Percentiles rank a stretch among this genome's conserved stretches.
phyloP scores from a whole-genome alignment of 2,797 vertebrate species.

The Arnoldichthys spilopterus region DNA sequence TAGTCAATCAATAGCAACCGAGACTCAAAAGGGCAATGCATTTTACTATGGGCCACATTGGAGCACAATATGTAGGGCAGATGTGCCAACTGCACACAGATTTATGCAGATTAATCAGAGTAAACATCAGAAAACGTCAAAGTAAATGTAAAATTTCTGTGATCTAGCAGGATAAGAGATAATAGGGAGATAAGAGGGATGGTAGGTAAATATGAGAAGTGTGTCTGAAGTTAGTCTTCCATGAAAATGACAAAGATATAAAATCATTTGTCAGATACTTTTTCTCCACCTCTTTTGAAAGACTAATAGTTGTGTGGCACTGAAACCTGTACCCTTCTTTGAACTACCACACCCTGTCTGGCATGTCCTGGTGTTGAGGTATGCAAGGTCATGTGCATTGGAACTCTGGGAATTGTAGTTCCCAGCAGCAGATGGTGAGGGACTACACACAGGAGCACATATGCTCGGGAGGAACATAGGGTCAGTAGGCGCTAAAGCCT shows the following conservation, averaged over 20 bases:
- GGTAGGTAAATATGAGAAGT: neutral
- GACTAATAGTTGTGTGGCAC: slow-evolving; percentile 19
- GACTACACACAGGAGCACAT: slow-evolving; percentile 68
- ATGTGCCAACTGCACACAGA: neutral
- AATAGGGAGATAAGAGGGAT: neutral
- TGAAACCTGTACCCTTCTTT: slow-evolving; percentile 33
- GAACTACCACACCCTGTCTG: slow-evolving; percentile 46
- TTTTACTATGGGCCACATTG: neutral
- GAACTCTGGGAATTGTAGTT: slow-evolving; percentile 51
- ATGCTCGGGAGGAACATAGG: slow-evolving; percentile 24
- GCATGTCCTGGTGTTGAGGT: slow-evolving; percentile 57
- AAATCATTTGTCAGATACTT: neutral
- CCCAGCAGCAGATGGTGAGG: slow-evolving; percentile 77
- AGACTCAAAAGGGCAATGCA: neutral
- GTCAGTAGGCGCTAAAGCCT: slow-evolving; percentile 20
- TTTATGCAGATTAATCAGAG: too few relatives aligned
- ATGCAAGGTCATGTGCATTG: slow-evolving; percentile 51
- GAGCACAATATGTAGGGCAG: neutral
- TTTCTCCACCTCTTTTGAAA: neutral
- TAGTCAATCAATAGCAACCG: too few relatives aligned
- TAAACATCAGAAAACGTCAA: neutral
- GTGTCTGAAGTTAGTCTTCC: neutral
- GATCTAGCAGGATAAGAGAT: too few relatives aligned
- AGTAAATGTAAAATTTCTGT: too few relatives aligned
- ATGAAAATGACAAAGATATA: neutral